phyloP scores from a whole-genome alignment of 2,888 invertebrate species.

The Spisula subtruncata region DNA sequence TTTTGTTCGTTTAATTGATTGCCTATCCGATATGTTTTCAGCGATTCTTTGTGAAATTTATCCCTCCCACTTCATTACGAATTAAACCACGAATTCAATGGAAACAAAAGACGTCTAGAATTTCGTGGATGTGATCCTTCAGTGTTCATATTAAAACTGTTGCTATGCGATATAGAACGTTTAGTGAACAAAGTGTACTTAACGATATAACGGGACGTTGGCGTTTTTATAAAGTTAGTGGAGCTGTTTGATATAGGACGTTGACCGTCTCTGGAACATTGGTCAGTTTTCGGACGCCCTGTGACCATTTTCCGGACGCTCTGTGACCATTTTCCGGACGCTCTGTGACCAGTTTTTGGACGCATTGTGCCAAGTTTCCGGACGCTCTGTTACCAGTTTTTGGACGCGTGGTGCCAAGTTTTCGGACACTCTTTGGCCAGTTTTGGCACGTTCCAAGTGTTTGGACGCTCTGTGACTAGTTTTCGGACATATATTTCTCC shows the following conservation, averaged over 20 bases:
- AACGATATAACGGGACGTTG: neutral
- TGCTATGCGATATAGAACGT: neutral
- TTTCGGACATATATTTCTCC: neutral
- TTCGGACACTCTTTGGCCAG: too few relatives aligned
- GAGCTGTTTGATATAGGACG: neutral
- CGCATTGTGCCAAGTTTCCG: too few relatives aligned
- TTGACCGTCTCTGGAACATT: too few relatives aligned
- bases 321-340: too few relatives aligned
- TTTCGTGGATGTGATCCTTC: neutral
- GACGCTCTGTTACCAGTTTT: too few relatives aligned
- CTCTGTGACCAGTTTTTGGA: too few relatives aligned
- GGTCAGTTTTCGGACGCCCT: too few relatives aligned
- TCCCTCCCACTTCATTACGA: neutral
- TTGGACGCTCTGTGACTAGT: too few relatives aligned
- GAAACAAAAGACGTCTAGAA: neutral
- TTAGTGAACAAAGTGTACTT: neutral
- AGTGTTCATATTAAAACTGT: neutral
- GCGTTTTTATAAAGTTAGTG: neutral
- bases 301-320: too few relatives aligned
- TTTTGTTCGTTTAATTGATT: too few relatives aligned
- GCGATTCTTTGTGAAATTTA: constrained; percentile 23
- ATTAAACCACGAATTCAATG: neutral
- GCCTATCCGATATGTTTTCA: neutral
- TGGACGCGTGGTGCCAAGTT: too few relatives aligned
- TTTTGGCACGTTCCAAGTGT: too few relatives aligned